Percentiles rank a stretch among this genome's conserved stretches.
Conservation (phyloP, 2,113 vertebrate species). For the Seriola dumerili region DNA sequence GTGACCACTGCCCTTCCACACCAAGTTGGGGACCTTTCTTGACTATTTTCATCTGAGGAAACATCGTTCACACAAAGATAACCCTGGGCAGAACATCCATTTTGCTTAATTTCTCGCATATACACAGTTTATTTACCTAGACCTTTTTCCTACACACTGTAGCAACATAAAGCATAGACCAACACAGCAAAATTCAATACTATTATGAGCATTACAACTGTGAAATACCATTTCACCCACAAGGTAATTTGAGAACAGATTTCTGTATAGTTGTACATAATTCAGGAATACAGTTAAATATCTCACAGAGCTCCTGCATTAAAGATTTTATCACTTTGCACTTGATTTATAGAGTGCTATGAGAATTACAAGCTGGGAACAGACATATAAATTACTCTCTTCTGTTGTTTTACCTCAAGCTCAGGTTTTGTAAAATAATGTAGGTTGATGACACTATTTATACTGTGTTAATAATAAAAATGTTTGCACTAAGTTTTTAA, state of each 20-base stretch:
- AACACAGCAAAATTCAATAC: not conserved
- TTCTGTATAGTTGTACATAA: constrained; percentile 47
- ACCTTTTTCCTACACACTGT: constrained; percentile 31
- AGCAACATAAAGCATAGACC: constrained; percentile 31
- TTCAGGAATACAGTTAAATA: constrained; percentile 1
- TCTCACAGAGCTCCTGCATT: constrained; percentile 18
- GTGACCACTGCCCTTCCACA: constrained; percentile 90
- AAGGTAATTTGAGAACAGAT: not conserved
- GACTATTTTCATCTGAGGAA: constrained; percentile 61
- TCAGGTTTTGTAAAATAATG: constrained; percentile 58
- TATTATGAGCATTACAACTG: constrained; percentile 1
- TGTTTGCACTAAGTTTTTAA: constrained; percentile 13
- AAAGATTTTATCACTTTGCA: constrained; percentile 18
- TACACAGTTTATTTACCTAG: not conserved
- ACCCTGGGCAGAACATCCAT: not conserved
- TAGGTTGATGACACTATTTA: constrained; percentile 48
- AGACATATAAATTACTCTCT: not conserved
- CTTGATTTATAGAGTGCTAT: constrained; percentile 39
- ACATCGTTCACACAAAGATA: constrained; percentile 11
- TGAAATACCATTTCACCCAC: not conserved
- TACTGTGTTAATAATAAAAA: constrained; percentile 66
- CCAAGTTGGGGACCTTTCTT: constrained; percentile 89
- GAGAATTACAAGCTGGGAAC: constrained; percentile 17
- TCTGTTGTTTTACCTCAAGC: constrained; percentile 35
- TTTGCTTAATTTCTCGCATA: constrained; percentile 19